A percentile compares a stretch with the other conserved stretches of the same genome.
Conservation (phyloP, 2,797 vertebrate species). For the Xerus rutilus region DNA sequence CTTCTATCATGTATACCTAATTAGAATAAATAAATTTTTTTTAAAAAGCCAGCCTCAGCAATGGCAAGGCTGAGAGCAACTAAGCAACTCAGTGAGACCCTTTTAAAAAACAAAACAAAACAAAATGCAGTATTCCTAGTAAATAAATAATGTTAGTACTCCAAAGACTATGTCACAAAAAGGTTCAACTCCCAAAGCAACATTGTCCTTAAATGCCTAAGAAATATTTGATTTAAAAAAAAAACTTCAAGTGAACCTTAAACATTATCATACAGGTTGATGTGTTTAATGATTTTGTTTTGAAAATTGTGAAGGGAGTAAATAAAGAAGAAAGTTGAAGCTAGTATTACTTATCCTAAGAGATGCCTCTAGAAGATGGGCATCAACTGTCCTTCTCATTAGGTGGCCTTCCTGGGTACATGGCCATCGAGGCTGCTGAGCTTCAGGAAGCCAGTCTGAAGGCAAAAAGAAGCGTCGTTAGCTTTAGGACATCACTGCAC, state of each 20-base stretch:
- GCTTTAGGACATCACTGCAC: not conserved
- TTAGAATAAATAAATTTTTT: no score
- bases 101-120: no score
- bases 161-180: not conserved
- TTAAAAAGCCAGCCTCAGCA: no score
- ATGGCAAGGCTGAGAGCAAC: no score
- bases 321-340: constrained; percentile 3
- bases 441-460: constrained; percentile 68
- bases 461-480: constrained; percentile 60
- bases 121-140: not conserved
- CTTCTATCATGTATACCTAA: no score
- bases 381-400: not conserved
- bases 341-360: not conserved
- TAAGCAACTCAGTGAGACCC: no score
- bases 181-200: constrained; percentile 14
- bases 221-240: not conserved
- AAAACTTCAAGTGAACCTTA: constrained; percentile 15
- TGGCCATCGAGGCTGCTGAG: accelerated
- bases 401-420: not conserved
- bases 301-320: not conserved
- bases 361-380: not conserved
- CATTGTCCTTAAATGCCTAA: constrained; percentile 28
- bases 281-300: constrained; percentile 46
- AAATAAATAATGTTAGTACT: not conserved
- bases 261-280: not conserved